Evolutionary conservation across 2,888 invertebrate genomes (phyloP), one percentile per base, ranked within the genome.

Genomic region (Atrina japonica): DNA sequence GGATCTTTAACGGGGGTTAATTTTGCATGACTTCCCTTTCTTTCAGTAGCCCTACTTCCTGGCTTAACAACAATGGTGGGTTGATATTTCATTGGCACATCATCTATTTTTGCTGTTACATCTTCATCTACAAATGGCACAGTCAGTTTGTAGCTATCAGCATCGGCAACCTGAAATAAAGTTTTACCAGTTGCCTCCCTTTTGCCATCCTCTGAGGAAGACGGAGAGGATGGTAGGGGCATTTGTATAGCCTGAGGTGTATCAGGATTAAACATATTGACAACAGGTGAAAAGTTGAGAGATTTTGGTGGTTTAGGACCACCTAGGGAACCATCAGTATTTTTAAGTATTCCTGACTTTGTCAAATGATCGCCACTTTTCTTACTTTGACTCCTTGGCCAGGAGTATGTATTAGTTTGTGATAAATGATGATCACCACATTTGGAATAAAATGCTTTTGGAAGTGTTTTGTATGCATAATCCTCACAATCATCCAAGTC

Each of bases 271-370:
- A 85, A 84, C 69, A 85, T 68, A 72, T 85, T 87, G 47, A 87
- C 80, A 21, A 83, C 78, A 16, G 87, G 87, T 29, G 80, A 84
- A 80, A 86, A 86, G 71, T 86, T 86, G 25, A 87, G 68, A 7
- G 86, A 83, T 61, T 86, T 87, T 0, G 74, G 77, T 50, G 81
- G 73, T 73, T 74, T 76, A 3, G 74, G 55, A 29, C 60, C 69
- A 70, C 70, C 73, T 27, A 73, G 58, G 27, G 78, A 69, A 60
- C 78, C 76, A 66, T 86, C 82, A 45, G 78, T 82, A 18, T 80
- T 83, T 77, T 87, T 87, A 29, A 87, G 73, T 47, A 87, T 87
- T 5, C 87, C 84, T 23, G 79, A 69, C n/a, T 63, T 65, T 27
- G 78, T 70, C 35, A 35, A 56, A 66, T 41, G 61, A 29, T 53